A percentile compares a stretch with the other conserved stretches of the same genome.
Conservation (phyloP, 2,888 invertebrate species). For the Tinea trinotella region DNA sequence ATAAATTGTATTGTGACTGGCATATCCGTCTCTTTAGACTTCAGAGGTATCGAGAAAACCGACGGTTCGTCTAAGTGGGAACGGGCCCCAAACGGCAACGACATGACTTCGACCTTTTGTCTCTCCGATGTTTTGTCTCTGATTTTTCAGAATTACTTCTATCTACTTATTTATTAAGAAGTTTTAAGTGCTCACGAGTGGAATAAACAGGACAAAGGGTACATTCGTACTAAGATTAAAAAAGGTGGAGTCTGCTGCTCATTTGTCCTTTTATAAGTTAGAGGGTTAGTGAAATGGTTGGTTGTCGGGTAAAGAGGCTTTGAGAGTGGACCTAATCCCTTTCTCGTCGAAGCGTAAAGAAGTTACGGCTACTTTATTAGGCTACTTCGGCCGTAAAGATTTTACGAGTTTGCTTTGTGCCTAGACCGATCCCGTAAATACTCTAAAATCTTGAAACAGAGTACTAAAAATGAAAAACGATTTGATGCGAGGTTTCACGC, state of each 20-base stretch:
- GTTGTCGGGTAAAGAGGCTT: slow-evolving; percentile 19
- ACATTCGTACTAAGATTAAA: slow-evolving; percentile 8
- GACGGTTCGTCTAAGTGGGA: too few relatives aligned
- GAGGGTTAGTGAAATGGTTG: neutral
- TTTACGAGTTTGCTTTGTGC: slow-evolving; percentile 31
- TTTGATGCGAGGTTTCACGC: too few relatives aligned
- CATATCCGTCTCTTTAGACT: too few relatives aligned
- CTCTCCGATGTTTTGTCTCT: too few relatives aligned
- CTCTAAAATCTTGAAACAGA: neutral
- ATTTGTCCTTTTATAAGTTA: slow-evolving; percentile 17
- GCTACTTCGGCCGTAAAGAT: slow-evolving; percentile 36
- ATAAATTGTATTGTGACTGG: too few relatives aligned
- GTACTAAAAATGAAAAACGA: neutral
- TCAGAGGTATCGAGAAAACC: too few relatives aligned
- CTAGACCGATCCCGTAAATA: slow-evolving; percentile 3
- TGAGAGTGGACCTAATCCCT: slow-evolving; percentile 27
- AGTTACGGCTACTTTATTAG: slow-evolving; percentile 33
- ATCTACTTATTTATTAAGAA: too few relatives aligned
- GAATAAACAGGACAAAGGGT: neutral
- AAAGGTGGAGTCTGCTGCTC: slow-evolving; percentile 10
- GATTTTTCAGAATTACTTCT: too few relatives aligned
- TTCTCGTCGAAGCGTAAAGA: slow-evolving; percentile 34
- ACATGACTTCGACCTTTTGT: too few relatives aligned
- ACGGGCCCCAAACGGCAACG: too few relatives aligned
- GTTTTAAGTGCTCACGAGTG: too few relatives aligned